Percentiles rank a stretch among this genome's conserved stretches.
phyloP scores from a whole-genome alignment of 2,888 invertebrate genomes.

The Hirtodrosophila alboralis region DNA sequence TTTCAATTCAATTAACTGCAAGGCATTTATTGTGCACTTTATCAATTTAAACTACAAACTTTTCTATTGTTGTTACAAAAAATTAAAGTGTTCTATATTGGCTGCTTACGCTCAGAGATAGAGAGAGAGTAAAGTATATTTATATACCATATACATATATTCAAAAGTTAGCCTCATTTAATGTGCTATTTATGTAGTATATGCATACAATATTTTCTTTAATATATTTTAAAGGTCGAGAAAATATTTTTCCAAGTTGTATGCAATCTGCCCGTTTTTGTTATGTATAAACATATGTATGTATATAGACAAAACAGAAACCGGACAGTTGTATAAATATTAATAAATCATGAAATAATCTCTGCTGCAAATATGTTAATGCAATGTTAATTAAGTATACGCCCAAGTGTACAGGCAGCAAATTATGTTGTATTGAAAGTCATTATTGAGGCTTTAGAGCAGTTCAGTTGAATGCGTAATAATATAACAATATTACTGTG shows the following conservation, averaged over 20 bases:
- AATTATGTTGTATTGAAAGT: slow-evolving; percentile 10
- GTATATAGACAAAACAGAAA: too few species aligned
- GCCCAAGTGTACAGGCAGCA: slow-evolving; percentile 24
- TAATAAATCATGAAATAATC: slow-evolving; percentile 68
- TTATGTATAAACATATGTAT: slow-evolving; percentile 69
- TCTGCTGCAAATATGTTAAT: slow-evolving; percentile 27
- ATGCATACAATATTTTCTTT: slow-evolving; percentile 19
- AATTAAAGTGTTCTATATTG: too few species aligned
- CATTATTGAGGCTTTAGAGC: slow-evolving; percentile 35
- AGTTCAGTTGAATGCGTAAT: slow-evolving; percentile 16
- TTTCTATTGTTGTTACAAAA: slow-evolving; percentile 23
- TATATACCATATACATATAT: too few species aligned
- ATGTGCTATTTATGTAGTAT: slow-evolving; percentile 31
- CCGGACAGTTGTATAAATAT: slow-evolving; percentile 64
- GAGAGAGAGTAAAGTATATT: too few species aligned
- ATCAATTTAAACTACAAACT: slow-evolving; percentile 35
- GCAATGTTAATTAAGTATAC: slow-evolving; percentile 55
- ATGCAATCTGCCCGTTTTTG: slow-evolving; percentile 36
- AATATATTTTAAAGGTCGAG: slow-evolving; percentile 54
- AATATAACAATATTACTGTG: slow-evolving; percentile 29
- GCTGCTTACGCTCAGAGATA: too few species aligned
- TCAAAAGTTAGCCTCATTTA: slow-evolving; percentile 30
- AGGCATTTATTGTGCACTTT: slow-evolving; percentile 18
- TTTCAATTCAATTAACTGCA: slow-evolving; percentile 50
- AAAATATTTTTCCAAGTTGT: slow-evolving; percentile 42